phyloP scores from a whole-genome alignment of 37 sponge, comb jelly and placozoan genomes.

The Petrosia ficiformis region DNA sequence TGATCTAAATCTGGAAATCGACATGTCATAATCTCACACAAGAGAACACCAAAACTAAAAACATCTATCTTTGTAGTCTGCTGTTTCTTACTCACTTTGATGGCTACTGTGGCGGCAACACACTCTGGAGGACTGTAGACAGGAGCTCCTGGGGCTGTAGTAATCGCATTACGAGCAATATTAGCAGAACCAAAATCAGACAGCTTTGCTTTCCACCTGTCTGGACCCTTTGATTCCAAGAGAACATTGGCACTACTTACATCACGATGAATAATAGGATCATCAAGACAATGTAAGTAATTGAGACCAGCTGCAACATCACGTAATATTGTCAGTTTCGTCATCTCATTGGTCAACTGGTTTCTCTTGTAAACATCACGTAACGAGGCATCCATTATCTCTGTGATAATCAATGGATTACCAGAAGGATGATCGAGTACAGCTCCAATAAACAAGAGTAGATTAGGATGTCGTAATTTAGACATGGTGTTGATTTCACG shows the following conservation, averaged over 20 bases:
- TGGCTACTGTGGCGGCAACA: not conserved
- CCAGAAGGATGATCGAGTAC: constrained; percentile 26
- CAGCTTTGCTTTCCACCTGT: constrained; percentile 58
- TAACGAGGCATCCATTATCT: constrained; percentile 63
- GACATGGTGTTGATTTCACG: constrained; percentile 51
- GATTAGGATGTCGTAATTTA: constrained; percentile 55
- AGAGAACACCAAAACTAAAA: constrained; percentile 66
- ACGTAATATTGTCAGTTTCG: constrained; percentile 14
- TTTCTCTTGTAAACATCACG: constrained; percentile 38
- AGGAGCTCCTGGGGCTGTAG: constrained; percentile 58
- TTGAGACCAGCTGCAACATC: constrained; percentile 75
- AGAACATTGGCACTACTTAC: constrained; percentile 84
- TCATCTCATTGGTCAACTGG: not conserved
- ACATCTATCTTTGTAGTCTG: constrained; percentile 68
- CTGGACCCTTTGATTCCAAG: constrained; percentile 11
- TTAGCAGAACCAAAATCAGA: constrained; percentile 86
- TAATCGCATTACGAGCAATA: constrained; percentile 21
- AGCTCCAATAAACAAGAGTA: constrained; percentile 67
- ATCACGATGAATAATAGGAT: constrained; percentile 81
- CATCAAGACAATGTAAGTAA: constrained; percentile 67
- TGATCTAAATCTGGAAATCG: constrained; percentile 18
- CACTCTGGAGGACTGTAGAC: constrained; percentile 75
- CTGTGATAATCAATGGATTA: constrained; percentile 54
- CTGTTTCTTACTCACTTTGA: not conserved
- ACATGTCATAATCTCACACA: constrained; percentile 31